Evolutionary conservation across 2,888 invertebrate species (phyloP).

Genomic region (Spicauda simplicius): DNA sequence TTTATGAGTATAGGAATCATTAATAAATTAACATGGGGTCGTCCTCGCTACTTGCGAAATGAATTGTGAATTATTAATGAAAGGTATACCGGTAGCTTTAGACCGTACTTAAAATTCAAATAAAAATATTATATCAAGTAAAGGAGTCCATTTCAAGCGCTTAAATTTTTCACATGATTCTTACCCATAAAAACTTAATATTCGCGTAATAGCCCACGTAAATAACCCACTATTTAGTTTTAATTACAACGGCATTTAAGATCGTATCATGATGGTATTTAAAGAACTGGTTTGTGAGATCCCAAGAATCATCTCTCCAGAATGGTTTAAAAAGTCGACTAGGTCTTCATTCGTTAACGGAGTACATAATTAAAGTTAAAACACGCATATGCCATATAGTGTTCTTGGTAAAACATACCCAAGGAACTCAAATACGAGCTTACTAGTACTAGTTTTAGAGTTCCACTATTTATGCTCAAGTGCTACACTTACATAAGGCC

Average conservation of each 20-base stretch:
- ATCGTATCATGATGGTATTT: background rate
- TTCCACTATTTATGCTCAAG: no score
- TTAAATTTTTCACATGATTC: background rate
- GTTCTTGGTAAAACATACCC: no score
- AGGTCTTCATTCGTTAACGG: background rate
- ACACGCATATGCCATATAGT: no score
- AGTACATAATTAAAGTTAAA: no score
- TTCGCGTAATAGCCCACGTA: background rate
- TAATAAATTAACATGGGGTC: background rate
- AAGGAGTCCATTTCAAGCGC: background rate
- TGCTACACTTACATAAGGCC: no score
- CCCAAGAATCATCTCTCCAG: background rate
- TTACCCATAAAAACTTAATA: conserved; percentile 10
- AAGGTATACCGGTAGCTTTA: background rate
- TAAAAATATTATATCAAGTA: background rate
- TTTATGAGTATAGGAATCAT: background rate
- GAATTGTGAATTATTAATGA: background rate
- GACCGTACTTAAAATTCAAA: background rate
- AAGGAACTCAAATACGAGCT: no score
- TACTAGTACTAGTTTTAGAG: no score
- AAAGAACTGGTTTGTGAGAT: conserved; percentile 2
- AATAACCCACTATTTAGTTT: conserved; percentile 11
- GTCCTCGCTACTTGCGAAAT: background rate
- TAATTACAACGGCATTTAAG: conserved; percentile 6
- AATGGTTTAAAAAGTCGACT: background rate